phyloP scores from a whole-genome alignment of 2,888 invertebrate genomes.

The Sisyra terminalis region DNA sequence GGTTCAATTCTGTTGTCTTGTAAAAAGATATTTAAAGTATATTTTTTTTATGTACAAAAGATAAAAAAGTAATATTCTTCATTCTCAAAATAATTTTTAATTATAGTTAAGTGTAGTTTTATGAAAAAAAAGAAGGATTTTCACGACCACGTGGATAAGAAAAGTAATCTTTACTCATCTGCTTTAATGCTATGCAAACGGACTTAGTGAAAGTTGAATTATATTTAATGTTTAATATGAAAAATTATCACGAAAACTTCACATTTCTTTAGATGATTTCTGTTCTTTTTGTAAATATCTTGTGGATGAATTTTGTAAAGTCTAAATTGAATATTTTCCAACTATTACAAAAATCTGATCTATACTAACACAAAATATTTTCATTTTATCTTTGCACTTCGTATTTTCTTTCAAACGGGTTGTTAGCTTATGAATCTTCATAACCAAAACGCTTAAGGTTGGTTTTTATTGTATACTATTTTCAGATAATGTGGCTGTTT shows the following conservation, averaged over 20 bases:
- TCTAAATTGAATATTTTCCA: neutral
- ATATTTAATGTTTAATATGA: neutral
- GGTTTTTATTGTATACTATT: neutral
- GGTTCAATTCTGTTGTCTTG: too few relatives aligned
- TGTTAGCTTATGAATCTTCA: slow-evolving; percentile 8
- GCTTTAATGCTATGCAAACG: too few relatives aligned
- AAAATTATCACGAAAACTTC: neutral
- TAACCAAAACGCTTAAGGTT: slow-evolving; percentile 9
- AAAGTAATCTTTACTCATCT: too few relatives aligned
- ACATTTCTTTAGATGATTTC: neutral
- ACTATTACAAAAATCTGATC: neutral
- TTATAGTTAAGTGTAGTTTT: too few relatives aligned
- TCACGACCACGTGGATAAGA: too few relatives aligned
- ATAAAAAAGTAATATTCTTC: too few relatives aligned
- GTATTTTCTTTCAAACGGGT: slow-evolving; percentile 6
- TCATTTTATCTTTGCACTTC: neutral
- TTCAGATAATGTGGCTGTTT: slow-evolving; percentile 4
- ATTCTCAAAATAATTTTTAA: too few relatives aligned
- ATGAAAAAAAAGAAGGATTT: too few relatives aligned
- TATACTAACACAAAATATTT: slow-evolving; percentile 1
- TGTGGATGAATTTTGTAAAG: neutral
- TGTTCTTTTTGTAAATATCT: neutral
- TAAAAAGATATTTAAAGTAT: too few relatives aligned
- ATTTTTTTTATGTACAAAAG: too few relatives aligned
- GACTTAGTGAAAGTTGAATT: neutral